Percentiles rank a stretch among this genome's conserved stretches.
phyloP scores from a whole-genome alignment of 1,140 invertebrate species.

The Brachionus angularis region DNA sequence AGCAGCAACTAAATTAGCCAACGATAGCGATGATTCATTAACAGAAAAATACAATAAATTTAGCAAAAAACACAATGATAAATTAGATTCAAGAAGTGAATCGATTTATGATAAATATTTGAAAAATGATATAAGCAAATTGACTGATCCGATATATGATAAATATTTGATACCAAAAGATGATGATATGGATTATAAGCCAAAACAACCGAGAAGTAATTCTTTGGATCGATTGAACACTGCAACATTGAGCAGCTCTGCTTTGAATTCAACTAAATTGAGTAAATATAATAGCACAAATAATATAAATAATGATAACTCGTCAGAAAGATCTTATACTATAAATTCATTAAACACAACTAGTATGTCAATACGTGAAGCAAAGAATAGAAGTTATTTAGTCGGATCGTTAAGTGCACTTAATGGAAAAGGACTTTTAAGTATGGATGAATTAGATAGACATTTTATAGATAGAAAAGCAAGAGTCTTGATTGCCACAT shows the following conservation, averaged over 20 bases:
- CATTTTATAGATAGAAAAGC: constrained; percentile 78
- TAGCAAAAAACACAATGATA: constrained; percentile 1
- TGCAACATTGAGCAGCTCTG: neutral
- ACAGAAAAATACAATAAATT: constrained; percentile 23
- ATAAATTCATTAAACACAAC: constrained; percentile 3
- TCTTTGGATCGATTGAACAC: constrained; percentile 22
- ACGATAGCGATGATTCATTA: constrained; percentile 41
- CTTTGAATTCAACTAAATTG: neutral
- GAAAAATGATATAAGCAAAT: neutral
- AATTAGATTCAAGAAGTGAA: constrained; percentile 3
- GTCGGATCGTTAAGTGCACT: constrained; percentile 46
- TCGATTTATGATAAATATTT: constrained; percentile 10
- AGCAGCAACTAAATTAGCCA: constrained; percentile 1
- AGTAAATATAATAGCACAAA: constrained; percentile 27
- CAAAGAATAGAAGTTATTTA: constrained; percentile 48
- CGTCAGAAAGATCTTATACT: constrained; percentile 6
- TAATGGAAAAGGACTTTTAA: constrained; percentile 62
- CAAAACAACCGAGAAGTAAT: constrained; percentile 6
- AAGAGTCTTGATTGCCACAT: constrained; percentile 80
- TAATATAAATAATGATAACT: constrained; percentile 21
- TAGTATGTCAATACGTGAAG: constrained; percentile 26
- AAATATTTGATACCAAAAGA: neutral
- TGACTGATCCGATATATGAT: neutral
- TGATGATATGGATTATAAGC: neutral
- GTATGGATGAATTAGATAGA: constrained; percentile 74